Base-by-base conservation (phyloP, 64 coral and sea anemone species). In the Catalaphyllia jardinei region DNA sequence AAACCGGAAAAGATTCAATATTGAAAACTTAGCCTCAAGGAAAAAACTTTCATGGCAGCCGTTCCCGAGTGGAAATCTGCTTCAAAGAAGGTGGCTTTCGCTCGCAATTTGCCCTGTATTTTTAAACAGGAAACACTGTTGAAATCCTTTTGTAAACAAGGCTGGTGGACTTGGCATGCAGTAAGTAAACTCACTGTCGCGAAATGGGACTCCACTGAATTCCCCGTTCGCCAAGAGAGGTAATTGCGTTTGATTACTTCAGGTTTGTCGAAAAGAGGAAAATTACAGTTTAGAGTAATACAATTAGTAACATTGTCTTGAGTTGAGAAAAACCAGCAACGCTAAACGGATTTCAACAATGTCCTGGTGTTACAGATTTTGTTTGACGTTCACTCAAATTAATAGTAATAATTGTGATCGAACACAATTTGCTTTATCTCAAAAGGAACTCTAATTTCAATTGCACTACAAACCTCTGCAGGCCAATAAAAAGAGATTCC, bases 351-450 rank as follows among this genome's bases (percentile, higher is more conserved):
- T 50, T 83, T 13, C 10, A 8, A 42, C 25, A 71, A 20, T 71
- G 65, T 51, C 22, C 8, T 11, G 15, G 24, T 28, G 33, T 49
- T n/a, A 24, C 35, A 28, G 60, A 65, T 20, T 71, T 52, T 78
- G 25, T 57, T 84, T 84, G 62, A 67, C 33, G 61, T 84, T 84
- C 81, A 69, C 81, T 84, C 60, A n/a, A 64, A 82, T 42, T 38
- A 27, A 64, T 25, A 71, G 39, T 50, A 71, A 84, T 22, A 38
- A 84, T 84, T 84, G 62, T 69, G 31, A 84, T 65, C 17, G 64
- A 67, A 67, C 64, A 67, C 29, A 81, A 81, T 31, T 30, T 83
- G 31, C 18, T 69, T 24, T 25, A 35, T 65, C 60, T 71, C 63
- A 19, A 84, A 38, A n/a, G 62, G 15, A 35, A 51, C 20, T 84